Base-by-base conservation (phyloP, 1,140 invertebrate species). In the Ips nitidus region DNA sequence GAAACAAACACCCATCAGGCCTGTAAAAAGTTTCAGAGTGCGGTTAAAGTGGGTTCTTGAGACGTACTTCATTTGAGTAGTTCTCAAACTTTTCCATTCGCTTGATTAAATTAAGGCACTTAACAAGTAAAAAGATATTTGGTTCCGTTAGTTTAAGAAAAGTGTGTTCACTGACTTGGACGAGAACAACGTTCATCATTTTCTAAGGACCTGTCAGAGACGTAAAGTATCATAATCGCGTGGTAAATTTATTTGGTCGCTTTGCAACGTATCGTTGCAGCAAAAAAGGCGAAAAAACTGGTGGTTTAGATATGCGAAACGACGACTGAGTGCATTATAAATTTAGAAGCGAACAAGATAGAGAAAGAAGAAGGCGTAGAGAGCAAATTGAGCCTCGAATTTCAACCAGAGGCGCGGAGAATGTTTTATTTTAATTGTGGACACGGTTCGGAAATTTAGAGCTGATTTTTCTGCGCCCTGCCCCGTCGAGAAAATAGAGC, bases 291-390 rank as follows among this genome's bases (percentile, higher is more conserved):
- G 41, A 64, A 64, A 53, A 37, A 64, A 64, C 53, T 43, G 8
- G 53, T 37, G 38, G 38, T n/a, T 64, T 55, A 64, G 62, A 64
- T 64, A 64, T 64, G 62, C 62, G 45, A 64, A 64, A 64, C 62
- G 41, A 52, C 22, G 52, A 42, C 62, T 53, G 41, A 56, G 62
- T 56, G 62, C 62, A 64, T 64, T 64, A 64, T 64, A 64, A 64
- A 64, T 64, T 47, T 64, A 53, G 50, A 50, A 42, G 52, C 45
- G 62, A 43, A 61, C 22, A 40, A 45, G 59, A 61, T 43, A 47
- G 41, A 61, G 43, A 61, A 61, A 61, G 3, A 22, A 50, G 45
- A 6, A 6, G 22, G 22, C 22, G 22, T 22, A 38, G 39, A n/a
- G 39, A 22, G 52, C 45, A 37, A 53, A 53, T 53, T 53, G 52